These are phyloP conservation scores for Lanius collurio DNA, from an alignment of 2,113 vertebrate genomes.

Conservation along the genomic window DNA sequence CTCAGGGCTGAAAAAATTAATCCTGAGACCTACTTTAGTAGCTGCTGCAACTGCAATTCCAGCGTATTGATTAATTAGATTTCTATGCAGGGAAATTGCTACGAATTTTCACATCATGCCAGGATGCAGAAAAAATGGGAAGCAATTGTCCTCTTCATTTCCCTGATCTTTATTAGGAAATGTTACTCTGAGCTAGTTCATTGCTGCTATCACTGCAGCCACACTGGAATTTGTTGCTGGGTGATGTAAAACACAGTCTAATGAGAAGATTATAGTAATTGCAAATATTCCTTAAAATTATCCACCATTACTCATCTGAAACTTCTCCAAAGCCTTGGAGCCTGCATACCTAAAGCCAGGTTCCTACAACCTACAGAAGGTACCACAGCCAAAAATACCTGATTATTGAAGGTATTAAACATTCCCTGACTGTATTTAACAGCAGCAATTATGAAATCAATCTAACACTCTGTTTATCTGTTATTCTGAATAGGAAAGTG, in stretches of 20 bases:
- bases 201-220: not conserved
- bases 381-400: not conserved
- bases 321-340: not conserved
- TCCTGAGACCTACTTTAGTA: not conserved
- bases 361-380: not conserved
- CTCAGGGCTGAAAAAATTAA: not conserved
- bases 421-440: not conserved
- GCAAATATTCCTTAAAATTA: not conserved
- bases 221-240: not conserved
- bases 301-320: not conserved
- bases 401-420: not conserved
- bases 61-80: not conserved
- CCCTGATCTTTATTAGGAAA: conserved; percentile 17
- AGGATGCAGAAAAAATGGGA: not conserved
- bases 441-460: not conserved
- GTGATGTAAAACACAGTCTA: not conserved
- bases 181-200: not conserved
- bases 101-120: not conserved
- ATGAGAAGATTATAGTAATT: not conserved
- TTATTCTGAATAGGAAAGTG: not conserved
- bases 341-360: not conserved
- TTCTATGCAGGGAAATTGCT: not conserved
- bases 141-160: not conserved
- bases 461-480: not conserved
- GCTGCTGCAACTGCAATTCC: not conserved